A percentile compares a stretch with the other conserved stretches of the same genome.
Evolutionary conservation across 2,888 invertebrate species (phyloP).

Genomic region (Cancer borealis): DNA sequence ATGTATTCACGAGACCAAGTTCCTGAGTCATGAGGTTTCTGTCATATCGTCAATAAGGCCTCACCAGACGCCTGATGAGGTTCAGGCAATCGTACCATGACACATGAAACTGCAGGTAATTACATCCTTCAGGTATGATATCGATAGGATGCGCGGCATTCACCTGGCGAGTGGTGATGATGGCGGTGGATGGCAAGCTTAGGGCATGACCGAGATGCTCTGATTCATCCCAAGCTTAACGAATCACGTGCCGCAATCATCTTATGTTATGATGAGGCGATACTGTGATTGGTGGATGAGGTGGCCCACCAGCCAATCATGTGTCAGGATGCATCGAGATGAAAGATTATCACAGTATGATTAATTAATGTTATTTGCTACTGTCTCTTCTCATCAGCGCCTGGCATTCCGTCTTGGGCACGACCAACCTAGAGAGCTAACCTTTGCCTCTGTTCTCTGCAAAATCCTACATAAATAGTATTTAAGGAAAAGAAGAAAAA

Average conservation of each 20-base stretch:
- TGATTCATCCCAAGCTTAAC: neutral
- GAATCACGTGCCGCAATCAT: neutral
- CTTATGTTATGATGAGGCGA: neutral
- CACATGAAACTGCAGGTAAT: neutral
- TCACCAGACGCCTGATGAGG: neutral
- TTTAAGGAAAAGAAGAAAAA: neutral
- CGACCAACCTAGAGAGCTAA: neutral
- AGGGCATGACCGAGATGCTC: neutral
- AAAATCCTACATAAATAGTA: neutral
- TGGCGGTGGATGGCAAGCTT: neutral
- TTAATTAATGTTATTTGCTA: neutral
- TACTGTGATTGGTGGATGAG: neutral
- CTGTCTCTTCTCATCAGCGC: neutral
- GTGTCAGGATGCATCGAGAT: neutral
- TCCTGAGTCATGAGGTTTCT: neutral
- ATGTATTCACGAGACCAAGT: neutral
- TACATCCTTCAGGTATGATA: neutral
- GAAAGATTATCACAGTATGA: neutral
- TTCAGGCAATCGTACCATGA: neutral
- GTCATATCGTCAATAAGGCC: neutral
- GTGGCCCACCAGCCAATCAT: conserved; percentile 3
- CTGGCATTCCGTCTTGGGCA: neutral
- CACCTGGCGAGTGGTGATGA: neutral
- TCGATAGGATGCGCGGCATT: neutral
- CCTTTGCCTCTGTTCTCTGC: neutral